Percentiles rank a stretch among this genome's conserved stretches.
phyloP scores from a whole-genome alignment of 2,113 vertebrate genomes.

The Circaetus cinerascens region DNA sequence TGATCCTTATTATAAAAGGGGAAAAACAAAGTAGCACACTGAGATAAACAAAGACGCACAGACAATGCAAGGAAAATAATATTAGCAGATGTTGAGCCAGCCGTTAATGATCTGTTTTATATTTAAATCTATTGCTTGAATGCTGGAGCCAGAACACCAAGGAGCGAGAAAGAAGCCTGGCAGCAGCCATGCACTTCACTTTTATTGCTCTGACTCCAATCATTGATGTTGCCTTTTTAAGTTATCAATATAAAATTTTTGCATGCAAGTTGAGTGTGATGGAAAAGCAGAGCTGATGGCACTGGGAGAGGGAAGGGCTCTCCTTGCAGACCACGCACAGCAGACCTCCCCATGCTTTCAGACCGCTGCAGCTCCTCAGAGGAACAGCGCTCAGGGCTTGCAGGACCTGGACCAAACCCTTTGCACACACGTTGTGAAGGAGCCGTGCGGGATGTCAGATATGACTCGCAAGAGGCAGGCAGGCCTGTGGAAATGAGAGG shows the following conservation, averaged over 20 bases:
- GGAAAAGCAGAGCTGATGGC: neutral
- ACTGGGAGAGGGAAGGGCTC: neutral
- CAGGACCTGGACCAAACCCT: neutral
- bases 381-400: neutral
- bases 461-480: neutral
- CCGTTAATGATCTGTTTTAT: slow-evolving; percentile 70
- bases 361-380: neutral
- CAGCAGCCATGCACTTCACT: slow-evolving; percentile 45
- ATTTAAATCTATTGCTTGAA: slow-evolving; percentile 68
- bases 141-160: slow-evolving; percentile 59
- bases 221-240: slow-evolving; percentile 29
- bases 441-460: neutral
- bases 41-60: slow-evolving; percentile 67
- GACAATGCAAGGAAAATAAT: slow-evolving; percentile 72
- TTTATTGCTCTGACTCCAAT: slow-evolving; percentile 43
- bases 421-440: neutral
- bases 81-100: slow-evolving; percentile 73
- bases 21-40: slow-evolving; percentile 66
- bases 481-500: neutral
- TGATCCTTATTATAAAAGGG: slow-evolving; percentile 66
- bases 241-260: neutral
- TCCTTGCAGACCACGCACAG: neutral
- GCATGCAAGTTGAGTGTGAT: neutral
- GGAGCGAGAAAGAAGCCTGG: slow-evolving; percentile 42
- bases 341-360: neutral